phyloP scores from a whole-genome alignment of 2,888 invertebrate species.

The Scelioninae gen. 1 region DNA sequence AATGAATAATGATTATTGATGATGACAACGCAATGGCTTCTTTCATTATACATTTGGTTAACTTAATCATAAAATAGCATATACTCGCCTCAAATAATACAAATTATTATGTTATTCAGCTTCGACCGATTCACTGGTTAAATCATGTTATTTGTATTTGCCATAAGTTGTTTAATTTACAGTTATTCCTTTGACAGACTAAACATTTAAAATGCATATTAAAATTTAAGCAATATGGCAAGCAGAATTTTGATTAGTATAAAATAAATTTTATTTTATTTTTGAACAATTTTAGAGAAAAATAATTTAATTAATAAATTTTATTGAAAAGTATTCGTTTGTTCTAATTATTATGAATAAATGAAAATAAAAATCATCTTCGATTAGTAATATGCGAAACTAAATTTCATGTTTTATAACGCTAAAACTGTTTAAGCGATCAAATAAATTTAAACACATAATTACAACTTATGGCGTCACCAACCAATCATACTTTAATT shows the following conservation, averaged over 20 bases:
- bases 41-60: neutral
- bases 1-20: constrained; percentile 1
- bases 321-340: neutral
- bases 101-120: constrained; percentile 3
- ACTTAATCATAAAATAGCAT: neutral
- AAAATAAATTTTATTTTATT: neutral
- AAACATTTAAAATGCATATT: no score
- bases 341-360: neutral
- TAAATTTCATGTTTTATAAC: neutral
- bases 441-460: constrained; percentile 30
- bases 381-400: no score
- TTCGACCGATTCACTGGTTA: neutral
- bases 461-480: constrained; percentile 20
- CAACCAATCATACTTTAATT: constrained; percentile 29
- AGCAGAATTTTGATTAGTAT: neutral
- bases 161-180: neutral
- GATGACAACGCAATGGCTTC: constrained; percentile 4
- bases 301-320: no score
- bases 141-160: neutral
- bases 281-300: no score
- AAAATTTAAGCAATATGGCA: no score
- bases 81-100: neutral
- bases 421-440: constrained; percentile 6
- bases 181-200: no score
- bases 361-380: neutral